A percentile compares a stretch with the other conserved stretches of the same genome.
These are phyloP conservation scores for Hyperopisus bebe DNA, from an alignment of 2,113 vertebrate species.

Conservation along the genomic window DNA sequence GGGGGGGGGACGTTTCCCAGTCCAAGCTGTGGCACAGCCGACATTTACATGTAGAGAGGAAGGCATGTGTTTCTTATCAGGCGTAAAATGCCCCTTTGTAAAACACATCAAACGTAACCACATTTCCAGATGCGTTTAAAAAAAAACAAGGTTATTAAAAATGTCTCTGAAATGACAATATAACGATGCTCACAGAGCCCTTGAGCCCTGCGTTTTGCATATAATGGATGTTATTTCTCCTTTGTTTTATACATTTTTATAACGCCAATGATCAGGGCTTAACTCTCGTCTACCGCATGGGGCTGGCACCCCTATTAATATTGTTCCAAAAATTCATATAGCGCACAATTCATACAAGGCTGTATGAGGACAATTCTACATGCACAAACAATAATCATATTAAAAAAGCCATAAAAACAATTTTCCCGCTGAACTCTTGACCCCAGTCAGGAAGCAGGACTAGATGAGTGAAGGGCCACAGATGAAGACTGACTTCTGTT, in stretches of 20 bases:
- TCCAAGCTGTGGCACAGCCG: neutral
- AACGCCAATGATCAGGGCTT: neutral
- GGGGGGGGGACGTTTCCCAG: neutral
- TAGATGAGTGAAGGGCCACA: neutral
- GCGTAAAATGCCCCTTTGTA: neutral
- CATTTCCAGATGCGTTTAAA: neutral
- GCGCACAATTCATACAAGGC: no score
- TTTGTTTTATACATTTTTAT: neutral
- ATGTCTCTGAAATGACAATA: neutral
- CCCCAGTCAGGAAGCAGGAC: neutral
- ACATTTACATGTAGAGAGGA: neutral
- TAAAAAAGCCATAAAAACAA: neutral
- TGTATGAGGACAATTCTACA: neutral
- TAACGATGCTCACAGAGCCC: neutral
- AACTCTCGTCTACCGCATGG: neutral
- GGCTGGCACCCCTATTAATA: neutral
- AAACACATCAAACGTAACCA: constrained; percentile 1
- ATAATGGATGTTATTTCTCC: neutral
- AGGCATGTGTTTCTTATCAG: neutral
- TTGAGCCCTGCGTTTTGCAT: neutral
- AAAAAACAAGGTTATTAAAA: neutral
- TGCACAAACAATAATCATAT: neutral
- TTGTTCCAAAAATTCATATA: neutral
- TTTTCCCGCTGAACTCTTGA: neutral
- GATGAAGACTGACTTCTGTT: neutral